These are phyloP conservation scores for Spicauda simplicius DNA, from an alignment of 2,888 invertebrate species.

Conservation along the genomic window DNA sequence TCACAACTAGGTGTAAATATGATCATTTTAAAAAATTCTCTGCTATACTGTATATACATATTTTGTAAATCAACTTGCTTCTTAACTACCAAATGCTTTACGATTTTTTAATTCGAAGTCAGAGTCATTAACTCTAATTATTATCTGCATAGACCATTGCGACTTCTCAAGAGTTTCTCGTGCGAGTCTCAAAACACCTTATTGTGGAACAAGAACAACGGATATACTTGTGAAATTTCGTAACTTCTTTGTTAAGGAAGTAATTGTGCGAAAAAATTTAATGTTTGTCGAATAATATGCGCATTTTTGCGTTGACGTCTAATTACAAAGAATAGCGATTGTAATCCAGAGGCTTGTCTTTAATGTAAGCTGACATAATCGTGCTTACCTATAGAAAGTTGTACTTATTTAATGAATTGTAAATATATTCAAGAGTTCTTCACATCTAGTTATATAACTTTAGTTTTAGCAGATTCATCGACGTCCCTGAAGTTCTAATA, in stretches of 20 bases:
- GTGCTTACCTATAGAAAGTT: conserved; percentile 18
- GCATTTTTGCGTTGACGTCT: conserved; percentile 49
- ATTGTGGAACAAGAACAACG: conserved; percentile 73
- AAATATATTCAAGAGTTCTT: neutral
- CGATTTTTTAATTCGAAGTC: neutral
- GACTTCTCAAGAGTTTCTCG: conserved; percentile 61
- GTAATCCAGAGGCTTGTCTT: conserved; percentile 12
- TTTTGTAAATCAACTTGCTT: no score
- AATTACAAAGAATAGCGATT: conserved; percentile 33
- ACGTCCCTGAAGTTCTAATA: no score
- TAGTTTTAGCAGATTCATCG: no score
- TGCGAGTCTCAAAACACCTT: conserved; percentile 63
- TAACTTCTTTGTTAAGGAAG: conserved; percentile 79
- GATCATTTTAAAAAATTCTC: neutral
- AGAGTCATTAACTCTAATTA: conserved; percentile 20
- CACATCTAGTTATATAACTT: no score
- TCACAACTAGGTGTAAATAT: neutral
- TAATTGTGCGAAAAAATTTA: conserved; percentile 73
- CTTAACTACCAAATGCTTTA: neutral
- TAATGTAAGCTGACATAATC: conserved; percentile 26
- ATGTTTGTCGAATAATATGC: conserved; percentile 53
- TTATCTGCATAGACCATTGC: conserved; percentile 29
- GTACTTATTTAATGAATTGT: neutral
- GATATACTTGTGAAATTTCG: conserved; percentile 74
- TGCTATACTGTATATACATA: neutral